A percentile compares a stretch with the other conserved stretches of the same genome.
These are phyloP conservation scores for Sakesphorus luctuosus DNA, from an alignment of 2,113 vertebrate species.

Conservation along the genomic window DNA sequence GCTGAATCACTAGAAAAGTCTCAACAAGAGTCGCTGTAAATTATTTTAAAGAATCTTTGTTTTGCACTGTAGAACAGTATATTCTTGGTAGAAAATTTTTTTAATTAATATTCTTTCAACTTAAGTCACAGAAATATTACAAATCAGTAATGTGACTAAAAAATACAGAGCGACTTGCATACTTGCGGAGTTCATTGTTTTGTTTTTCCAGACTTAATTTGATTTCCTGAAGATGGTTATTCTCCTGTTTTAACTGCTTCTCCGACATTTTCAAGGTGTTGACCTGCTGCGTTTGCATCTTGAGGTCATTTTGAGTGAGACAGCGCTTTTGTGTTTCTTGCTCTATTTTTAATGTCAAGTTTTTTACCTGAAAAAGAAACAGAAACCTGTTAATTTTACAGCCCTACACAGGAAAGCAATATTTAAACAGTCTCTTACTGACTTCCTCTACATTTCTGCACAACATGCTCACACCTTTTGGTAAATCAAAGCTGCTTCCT, in stretches of 20 bases:
- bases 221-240: conserved; percentile 94
- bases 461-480: not conserved
- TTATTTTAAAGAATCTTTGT: not conserved
- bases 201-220: conserved; percentile 95
- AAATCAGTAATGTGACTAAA: not conserved
- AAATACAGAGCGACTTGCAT: conserved; percentile 7
- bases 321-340: conserved; percentile 96
- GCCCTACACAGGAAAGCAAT: not conserved
- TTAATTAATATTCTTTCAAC: not conserved
- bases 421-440: not conserved
- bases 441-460: not conserved
- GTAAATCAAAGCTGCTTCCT: not conserved
- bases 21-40: not conserved
- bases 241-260: conserved; percentile 97
- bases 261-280: conserved; percentile 90
- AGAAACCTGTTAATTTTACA: not conserved
- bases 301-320: conserved; percentile 95
- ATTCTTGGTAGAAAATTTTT: not conserved
- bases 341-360: conserved; percentile 93
- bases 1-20: not conserved
- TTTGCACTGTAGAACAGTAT: not conserved
- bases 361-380: conserved; percentile 87
- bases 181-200: conserved; percentile 96
- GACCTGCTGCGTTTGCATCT: conserved; percentile 94
- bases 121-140: not conserved